These are phyloP conservation scores for Pedicia rivosa DNA, from an alignment of 2,888 invertebrate species.

Conservation along the genomic window DNA sequence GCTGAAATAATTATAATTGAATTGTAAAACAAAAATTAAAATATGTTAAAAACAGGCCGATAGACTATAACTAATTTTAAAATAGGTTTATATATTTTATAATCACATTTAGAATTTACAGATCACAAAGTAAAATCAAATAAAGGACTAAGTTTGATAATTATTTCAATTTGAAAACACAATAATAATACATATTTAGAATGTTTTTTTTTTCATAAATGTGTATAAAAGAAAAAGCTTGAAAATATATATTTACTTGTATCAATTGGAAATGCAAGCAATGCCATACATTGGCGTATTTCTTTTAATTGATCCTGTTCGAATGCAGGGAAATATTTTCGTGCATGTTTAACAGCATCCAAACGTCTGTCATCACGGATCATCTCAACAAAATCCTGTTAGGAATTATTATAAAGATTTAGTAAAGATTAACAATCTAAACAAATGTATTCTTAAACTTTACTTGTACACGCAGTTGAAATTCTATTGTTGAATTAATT, in stretches of 20 bases:
- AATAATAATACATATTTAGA: background rate
- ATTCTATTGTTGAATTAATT: constrained; percentile 88
- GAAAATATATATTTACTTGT: constrained; percentile 36
- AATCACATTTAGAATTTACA: too few relatives aligned
- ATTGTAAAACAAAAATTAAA: too few relatives aligned
- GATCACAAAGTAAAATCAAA: too few relatives aligned
- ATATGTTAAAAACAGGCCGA: too few relatives aligned
- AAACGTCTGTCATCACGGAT: constrained; percentile 71
- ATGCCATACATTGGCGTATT: constrained; percentile 89
- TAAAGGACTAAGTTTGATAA: too few relatives aligned
- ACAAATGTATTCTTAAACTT: too few relatives aligned
- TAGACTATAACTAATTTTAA: too few relatives aligned
- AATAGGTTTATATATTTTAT: too few relatives aligned
- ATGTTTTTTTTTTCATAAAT: background rate
- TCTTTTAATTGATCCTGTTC: constrained; percentile 76
- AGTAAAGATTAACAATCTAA: background rate
- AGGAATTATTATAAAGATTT: too few relatives aligned
- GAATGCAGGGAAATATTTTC: constrained; percentile 77
- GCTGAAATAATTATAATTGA: too few relatives aligned
- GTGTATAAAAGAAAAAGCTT: too few relatives aligned
- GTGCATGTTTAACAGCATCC: constrained; percentile 89
- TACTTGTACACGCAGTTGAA: constrained; percentile 57
- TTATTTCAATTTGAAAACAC: too few relatives aligned
- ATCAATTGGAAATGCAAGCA: constrained; percentile 79
- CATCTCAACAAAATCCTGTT: constrained; percentile 92